Conservation (phyloP, 1,140 invertebrate species). For the Orussus abietinus region DNA sequence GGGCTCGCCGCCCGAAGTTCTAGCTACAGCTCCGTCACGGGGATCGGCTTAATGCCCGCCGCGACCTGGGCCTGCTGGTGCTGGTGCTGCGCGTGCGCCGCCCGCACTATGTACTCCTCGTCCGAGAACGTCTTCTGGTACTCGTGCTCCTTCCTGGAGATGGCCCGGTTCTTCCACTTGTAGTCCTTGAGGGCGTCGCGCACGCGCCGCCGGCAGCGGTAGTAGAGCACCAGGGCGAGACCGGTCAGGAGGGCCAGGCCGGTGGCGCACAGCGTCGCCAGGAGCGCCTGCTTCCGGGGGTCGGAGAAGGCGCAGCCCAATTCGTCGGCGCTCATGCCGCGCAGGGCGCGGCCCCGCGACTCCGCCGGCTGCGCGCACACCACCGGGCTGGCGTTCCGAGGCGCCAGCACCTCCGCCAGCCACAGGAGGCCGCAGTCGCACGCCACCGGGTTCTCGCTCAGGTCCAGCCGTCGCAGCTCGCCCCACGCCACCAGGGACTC, state of each 20-base stretch:
- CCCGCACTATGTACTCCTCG: constrained; percentile 74
- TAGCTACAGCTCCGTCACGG: constrained; percentile 91
- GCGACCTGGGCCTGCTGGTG: constrained; percentile 56
- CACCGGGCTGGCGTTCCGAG: constrained; percentile 69
- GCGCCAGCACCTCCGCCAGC: constrained; percentile 70
- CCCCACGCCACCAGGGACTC: constrained; percentile 75
- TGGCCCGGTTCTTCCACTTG: constrained; percentile 72
- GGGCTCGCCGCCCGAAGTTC: constrained; percentile 77
- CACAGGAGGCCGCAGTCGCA: constrained; percentile 78
- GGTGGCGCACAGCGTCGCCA: constrained; percentile 68
- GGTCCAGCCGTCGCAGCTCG: constrained; percentile 69
- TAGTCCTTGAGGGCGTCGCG: constrained; percentile 76
- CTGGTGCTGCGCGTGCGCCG: constrained; percentile 49
- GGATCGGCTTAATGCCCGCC: constrained; percentile 67
- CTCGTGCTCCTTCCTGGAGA: constrained; percentile 76
- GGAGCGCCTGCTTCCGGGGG: constrained; percentile 70
- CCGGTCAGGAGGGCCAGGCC: constrained; percentile 65
- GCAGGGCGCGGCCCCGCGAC: constrained; percentile 65
- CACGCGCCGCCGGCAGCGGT: constrained; percentile 69
- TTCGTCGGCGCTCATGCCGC: constrained; percentile 67
- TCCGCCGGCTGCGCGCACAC: constrained; percentile 70
- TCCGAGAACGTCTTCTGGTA: constrained; percentile 85
- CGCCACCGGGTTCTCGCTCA: constrained; percentile 79
- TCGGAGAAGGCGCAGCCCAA: constrained; percentile 74
- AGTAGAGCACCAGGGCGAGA: constrained; percentile 69